Evolutionary conservation across 2,888 invertebrate genomes (phyloP).

Genomic region (Boloria selene): DNA sequence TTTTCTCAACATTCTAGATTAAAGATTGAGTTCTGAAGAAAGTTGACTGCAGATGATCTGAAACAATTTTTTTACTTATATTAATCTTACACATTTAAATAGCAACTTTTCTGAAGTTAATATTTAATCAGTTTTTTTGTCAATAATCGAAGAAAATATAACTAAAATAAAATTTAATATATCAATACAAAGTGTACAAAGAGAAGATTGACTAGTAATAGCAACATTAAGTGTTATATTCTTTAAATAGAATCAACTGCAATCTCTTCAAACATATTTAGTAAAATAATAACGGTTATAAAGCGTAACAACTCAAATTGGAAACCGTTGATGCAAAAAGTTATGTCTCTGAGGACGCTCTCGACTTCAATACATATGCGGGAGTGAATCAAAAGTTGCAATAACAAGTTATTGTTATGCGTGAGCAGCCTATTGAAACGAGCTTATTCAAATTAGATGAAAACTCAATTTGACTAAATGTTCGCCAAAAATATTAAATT

Average conservation of each 20-base stretch:
- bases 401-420: constrained; percentile 36
- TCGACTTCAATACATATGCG: constrained; percentile 27
- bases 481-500: neutral
- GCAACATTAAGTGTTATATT: too few species aligned
- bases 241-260: constrained; percentile 6
- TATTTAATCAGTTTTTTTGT: too few species aligned
- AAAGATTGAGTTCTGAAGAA: constrained; percentile 16
- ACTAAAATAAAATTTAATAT: too few species aligned
- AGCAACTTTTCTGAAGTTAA: too few species aligned
- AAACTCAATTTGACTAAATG: neutral
- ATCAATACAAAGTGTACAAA: too few species aligned
- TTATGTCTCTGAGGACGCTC: constrained; percentile 32
- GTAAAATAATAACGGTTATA: constrained; percentile 27
- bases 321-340: constrained; percentile 38
- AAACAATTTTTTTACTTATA: constrained; percentile 35
- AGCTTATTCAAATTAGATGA: constrained; percentile 27
- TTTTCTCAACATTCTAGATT: constrained; percentile 54
- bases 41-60: constrained; percentile 36
- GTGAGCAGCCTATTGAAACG: constrained; percentile 23
- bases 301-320: constrained; percentile 34
- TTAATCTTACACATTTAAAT: neutral
- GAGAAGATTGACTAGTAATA: too few species aligned
- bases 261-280: constrained; percentile 18
- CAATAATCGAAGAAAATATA: too few species aligned
- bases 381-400: constrained; percentile 36